Evolutionary conservation across 2,888 invertebrate species (phyloP).

Genomic region (Apodemia hepburni): DNA sequence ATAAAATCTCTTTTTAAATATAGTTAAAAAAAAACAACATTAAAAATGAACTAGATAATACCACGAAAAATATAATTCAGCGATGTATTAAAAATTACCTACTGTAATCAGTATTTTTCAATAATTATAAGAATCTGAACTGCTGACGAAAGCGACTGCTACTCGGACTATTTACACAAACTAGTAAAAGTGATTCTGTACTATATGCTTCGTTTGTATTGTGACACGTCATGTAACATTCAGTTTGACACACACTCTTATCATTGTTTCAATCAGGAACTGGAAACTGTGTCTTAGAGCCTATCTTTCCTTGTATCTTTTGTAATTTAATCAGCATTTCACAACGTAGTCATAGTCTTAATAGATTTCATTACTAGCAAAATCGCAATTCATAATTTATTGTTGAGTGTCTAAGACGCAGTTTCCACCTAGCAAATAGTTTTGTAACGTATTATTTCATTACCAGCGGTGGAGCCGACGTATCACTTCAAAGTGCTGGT

Average conservation of each 20-base stretch:
- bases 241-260: slow-evolving; percentile 22
- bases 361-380: background rate
- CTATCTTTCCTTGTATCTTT: background rate
- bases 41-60: too few species aligned
- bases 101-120: too few species aligned
- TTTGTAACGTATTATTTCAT: slow-evolving; percentile 40
- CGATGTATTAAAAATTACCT: too few species aligned
- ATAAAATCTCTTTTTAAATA: too few species aligned
- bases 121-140: background rate
- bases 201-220: slow-evolving; percentile 24
- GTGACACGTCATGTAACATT: slow-evolving; percentile 5
- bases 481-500: slow-evolving; percentile 98
- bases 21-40: too few species aligned
- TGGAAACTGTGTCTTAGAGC: slow-evolving; percentile 1
- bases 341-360: background rate
- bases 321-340: background rate
- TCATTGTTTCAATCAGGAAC: background rate
- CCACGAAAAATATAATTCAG: too few species aligned
- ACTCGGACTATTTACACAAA: background rate
- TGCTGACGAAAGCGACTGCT: background rate
- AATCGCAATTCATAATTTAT: background rate
- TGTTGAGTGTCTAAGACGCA: background rate
- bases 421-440: slow-evolving; percentile 4
- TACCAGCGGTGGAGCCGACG: slow-evolving; percentile 89
- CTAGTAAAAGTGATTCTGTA: slow-evolving; percentile 25